phyloP scores from a whole-genome alignment of 2,797 vertebrate species.

The Mustela erminea region DNA sequence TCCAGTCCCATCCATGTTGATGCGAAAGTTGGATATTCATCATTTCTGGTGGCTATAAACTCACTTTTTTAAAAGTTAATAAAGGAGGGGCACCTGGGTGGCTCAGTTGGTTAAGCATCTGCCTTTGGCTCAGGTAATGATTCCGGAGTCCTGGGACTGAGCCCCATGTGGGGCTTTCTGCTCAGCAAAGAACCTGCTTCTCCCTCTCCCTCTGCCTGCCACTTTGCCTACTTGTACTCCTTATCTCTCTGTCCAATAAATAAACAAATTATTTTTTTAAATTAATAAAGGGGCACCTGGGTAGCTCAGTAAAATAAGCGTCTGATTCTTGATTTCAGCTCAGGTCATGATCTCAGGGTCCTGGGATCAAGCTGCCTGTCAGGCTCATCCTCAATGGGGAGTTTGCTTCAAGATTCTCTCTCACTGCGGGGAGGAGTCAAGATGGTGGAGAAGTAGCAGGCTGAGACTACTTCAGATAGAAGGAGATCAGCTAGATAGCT shows the following conservation, averaged over 20 bases:
- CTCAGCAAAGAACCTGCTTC: too few species aligned
- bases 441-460: too few species aligned
- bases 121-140: neutral
- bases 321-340: neutral
- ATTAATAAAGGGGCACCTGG: neutral
- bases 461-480: too few species aligned
- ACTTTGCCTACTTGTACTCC: too few species aligned
- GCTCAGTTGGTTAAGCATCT: neutral
- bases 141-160: neutral
- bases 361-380: neutral
- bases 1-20: too few species aligned
- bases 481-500: too few species aligned
- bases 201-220: too few species aligned
- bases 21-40: too few species aligned
- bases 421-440: too few species aligned
- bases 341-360: neutral
- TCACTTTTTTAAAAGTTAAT: neutral
- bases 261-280: neutral
- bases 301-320: neutral
- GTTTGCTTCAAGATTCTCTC: neutral
- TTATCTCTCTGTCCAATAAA: too few species aligned
- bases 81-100: neutral
- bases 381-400: neutral
- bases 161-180: too few species aligned
- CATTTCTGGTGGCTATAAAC: too few species aligned